A percentile compares a stretch with the other conserved stretches of the same genome.
Conservation (phyloP, 1,140 invertebrate species). For the Drosophila triauraria region DNA sequence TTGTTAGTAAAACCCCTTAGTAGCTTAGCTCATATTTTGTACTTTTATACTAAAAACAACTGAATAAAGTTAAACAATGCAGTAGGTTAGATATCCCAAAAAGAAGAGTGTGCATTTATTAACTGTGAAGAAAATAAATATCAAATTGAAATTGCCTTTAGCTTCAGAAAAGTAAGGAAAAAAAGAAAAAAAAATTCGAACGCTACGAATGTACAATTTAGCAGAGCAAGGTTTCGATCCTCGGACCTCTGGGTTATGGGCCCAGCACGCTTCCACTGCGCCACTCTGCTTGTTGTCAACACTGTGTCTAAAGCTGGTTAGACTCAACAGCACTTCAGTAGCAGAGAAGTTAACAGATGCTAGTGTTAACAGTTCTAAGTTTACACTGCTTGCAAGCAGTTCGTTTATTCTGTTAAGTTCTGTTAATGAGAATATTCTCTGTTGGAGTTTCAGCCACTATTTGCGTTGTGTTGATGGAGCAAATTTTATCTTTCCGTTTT, state of each 20-base stretch:
- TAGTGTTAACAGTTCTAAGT: too few relatives aligned
- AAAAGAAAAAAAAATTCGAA: background rate
- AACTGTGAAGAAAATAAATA: too few relatives aligned
- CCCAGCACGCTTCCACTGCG: constrained; percentile 99
- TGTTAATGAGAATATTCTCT: background rate
- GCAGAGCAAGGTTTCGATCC: constrained; percentile 97
- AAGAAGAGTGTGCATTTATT: background rate
- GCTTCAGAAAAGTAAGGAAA: background rate
- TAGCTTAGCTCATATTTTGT: constrained; percentile 58
- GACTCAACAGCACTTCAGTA: background rate
- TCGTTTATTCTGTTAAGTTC: background rate
- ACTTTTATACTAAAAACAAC: constrained; percentile 58
- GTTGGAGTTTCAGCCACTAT: background rate
- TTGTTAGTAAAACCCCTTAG: constrained; percentile 42
- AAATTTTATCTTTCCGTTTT: background rate
- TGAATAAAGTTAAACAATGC: constrained; percentile 67
- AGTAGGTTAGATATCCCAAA: constrained; percentile 51
- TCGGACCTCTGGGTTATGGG: constrained; percentile 99
- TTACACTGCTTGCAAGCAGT: constrained; percentile 13
- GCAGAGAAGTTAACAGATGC: too few relatives aligned
- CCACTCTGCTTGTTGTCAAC: constrained; percentile 91
- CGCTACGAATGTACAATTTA: constrained; percentile 83
- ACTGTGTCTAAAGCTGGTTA: background rate
- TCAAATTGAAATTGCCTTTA: too few relatives aligned
- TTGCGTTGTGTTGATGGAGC: background rate